These are phyloP conservation scores for Escarpia spicata DNA, from an alignment of 2,888 invertebrate species.

Conservation along the genomic window DNA sequence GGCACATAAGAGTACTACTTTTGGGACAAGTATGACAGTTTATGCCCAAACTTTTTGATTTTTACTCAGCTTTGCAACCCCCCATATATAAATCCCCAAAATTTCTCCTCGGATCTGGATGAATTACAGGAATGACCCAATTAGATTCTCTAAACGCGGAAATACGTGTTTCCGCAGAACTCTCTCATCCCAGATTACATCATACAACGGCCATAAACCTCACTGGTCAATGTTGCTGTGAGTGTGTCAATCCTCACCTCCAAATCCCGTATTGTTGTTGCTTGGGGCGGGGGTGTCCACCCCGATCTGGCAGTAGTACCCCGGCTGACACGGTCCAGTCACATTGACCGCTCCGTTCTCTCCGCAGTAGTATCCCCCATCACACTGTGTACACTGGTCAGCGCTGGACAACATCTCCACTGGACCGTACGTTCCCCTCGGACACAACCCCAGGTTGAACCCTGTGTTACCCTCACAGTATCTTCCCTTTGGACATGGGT, in stretches of 20 bases:
- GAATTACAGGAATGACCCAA: too few species aligned
- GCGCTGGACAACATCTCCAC: constrained; percentile 48
- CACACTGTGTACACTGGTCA: constrained; percentile 57
- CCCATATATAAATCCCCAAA: too few species aligned
- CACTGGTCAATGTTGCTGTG: background rate
- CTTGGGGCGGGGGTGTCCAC: constrained; percentile 44
- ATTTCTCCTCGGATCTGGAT: too few species aligned
- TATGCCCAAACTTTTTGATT: too few species aligned
- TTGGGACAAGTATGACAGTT: too few species aligned
- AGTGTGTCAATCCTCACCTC: constrained; percentile 48
- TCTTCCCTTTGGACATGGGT: constrained; percentile 57
- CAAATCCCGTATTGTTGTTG: constrained; percentile 58
- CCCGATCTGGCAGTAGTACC: constrained; percentile 59
- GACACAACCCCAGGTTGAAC: constrained; percentile 55
- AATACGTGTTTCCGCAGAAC: too few species aligned
- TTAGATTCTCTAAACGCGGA: too few species aligned
- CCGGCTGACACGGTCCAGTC: constrained; percentile 52
- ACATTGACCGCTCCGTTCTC: constrained; percentile 51
- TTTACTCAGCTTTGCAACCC: too few species aligned
- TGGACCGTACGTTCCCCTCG: constrained; percentile 57
- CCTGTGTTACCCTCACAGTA: constrained; percentile 60
- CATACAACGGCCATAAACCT: too few species aligned
- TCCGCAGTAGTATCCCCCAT: constrained; percentile 57
- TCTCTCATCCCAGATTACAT: too few species aligned
- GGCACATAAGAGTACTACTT: too few species aligned